A percentile compares a stretch with the other conserved stretches of the same genome.
Evolutionary conservation across 2,797 vertebrate genomes (phyloP).

Genomic region (Etheostoma perlongum): DNA sequence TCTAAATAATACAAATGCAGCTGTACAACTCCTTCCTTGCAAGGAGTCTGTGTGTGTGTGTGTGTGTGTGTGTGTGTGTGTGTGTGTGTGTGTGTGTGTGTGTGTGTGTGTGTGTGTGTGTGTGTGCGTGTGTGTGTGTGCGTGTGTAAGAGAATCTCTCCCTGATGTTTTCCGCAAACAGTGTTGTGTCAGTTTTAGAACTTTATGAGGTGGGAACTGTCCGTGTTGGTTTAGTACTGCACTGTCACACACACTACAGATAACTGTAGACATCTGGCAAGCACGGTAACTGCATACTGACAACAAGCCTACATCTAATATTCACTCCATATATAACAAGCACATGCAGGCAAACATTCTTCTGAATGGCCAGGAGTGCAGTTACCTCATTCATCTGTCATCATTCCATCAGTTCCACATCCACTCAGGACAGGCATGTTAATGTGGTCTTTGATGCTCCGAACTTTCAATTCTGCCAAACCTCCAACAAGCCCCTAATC

Average conservation of each 20-base stretch:
- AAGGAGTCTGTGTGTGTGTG: neutral
- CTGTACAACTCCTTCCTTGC: neutral
- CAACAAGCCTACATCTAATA: slow-evolving; percentile 9
- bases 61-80: too few relatives aligned
- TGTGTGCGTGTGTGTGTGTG: slow-evolving; percentile 8
- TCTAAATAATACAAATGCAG: slow-evolving; percentile 34
- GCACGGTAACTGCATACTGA: neutral
- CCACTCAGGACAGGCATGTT: slow-evolving; percentile 1
- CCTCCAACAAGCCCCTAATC: neutral
- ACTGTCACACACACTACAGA: neutral
- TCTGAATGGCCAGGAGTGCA: slow-evolving; percentile 19
- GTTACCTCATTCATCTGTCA: slow-evolving; percentile 20
- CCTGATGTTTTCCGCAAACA: slow-evolving; percentile 7
- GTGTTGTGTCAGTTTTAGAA: neutral
- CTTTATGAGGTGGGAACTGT: neutral
- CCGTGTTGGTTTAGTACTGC: slow-evolving; percentile 1
- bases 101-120: neutral
- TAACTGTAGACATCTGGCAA: neutral
- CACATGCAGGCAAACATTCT: slow-evolving; percentile 28
- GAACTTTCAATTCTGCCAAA: slow-evolving; percentile 3
- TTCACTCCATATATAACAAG: slow-evolving; percentile 28
- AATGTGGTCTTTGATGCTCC: slow-evolving; percentile 5
- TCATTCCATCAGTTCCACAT: slow-evolving; percentile 29
- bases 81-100: neutral
- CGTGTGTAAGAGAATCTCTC: neutral